These are phyloP conservation scores for Aradus depressus DNA, from an alignment of 2,888 invertebrate species.

Conservation along the genomic window DNA sequence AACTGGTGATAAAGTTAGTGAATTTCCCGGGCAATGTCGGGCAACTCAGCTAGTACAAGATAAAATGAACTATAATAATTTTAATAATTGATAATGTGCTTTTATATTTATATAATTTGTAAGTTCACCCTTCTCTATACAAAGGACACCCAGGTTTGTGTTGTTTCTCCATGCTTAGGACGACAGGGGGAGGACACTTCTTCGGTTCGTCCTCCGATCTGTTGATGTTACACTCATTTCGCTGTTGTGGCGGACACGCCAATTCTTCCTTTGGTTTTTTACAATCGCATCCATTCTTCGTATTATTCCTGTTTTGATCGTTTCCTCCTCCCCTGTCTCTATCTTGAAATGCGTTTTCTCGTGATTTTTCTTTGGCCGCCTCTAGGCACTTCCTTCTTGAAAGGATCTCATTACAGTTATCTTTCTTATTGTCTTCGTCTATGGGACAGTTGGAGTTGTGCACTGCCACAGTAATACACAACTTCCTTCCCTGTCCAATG, in stretches of 20 bases:
- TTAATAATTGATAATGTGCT: neutral
- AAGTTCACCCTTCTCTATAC: neutral
- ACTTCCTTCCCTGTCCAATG: constrained; percentile 7
- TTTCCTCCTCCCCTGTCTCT: neutral
- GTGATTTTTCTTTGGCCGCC: neutral
- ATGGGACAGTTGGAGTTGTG: too few relatives aligned
- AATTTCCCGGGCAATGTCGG: too few relatives aligned
- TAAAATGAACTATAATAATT: neutral
- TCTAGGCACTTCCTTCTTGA: neutral
- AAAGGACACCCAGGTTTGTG: constrained; percentile 10
- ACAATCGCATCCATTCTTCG: neutral
- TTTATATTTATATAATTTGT: neutral
- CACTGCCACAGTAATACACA: constrained; percentile 6
- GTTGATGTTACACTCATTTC: neutral
- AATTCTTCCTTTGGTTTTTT: neutral
- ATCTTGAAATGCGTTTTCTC: neutral
- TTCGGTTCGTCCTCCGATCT: neutral
- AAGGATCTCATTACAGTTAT: too few relatives aligned
- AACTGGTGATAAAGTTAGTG: too few relatives aligned
- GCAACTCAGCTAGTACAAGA: too few relatives aligned
- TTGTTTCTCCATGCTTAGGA: constrained; percentile 1
- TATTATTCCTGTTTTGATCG: neutral
- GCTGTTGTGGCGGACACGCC: too few relatives aligned
- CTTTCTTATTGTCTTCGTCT: too few relatives aligned
- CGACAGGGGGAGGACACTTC: too few relatives aligned